Percentiles rank a stretch among this genome's conserved stretches.
These are phyloP conservation scores for Fragum sueziense DNA, from an alignment of 2,888 invertebrate species.

Conservation along the genomic window DNA sequence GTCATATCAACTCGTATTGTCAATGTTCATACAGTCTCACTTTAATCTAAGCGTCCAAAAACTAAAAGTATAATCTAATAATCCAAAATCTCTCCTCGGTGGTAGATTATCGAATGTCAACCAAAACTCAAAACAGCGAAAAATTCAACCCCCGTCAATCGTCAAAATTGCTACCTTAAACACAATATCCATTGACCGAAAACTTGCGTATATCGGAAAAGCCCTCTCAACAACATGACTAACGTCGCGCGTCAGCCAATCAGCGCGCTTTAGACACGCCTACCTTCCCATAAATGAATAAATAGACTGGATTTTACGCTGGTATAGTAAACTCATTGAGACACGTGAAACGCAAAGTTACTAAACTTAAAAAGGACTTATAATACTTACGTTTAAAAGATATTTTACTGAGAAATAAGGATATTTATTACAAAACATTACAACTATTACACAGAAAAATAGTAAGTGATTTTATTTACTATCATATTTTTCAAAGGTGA, in stretches of 20 bases:
- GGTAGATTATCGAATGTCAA: background rate
- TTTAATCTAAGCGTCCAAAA: too few species aligned
- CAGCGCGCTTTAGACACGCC: background rate
- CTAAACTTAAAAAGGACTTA: background rate
- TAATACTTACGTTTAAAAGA: background rate
- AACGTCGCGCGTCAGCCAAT: background rate
- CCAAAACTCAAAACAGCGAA: background rate
- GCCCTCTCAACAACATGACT: background rate
- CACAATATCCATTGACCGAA: background rate
- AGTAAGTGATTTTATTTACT: too few species aligned
- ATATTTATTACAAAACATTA: background rate
- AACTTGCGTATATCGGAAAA: background rate
- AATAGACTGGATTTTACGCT: background rate
- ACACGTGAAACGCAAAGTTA: background rate
- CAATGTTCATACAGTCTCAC: too few species aligned
- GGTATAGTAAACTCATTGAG: background rate
- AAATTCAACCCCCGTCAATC: background rate
- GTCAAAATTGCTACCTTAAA: background rate
- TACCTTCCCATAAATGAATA: background rate
- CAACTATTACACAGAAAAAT: too few species aligned
- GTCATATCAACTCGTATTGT: too few species aligned
- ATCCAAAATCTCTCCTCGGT: background rate
- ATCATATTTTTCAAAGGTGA: too few species aligned
- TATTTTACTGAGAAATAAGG: background rate
- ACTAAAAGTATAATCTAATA: too few species aligned